Conservation (phyloP, 1,140 invertebrate genomes). For the Episyrphus balteatus region DNA sequence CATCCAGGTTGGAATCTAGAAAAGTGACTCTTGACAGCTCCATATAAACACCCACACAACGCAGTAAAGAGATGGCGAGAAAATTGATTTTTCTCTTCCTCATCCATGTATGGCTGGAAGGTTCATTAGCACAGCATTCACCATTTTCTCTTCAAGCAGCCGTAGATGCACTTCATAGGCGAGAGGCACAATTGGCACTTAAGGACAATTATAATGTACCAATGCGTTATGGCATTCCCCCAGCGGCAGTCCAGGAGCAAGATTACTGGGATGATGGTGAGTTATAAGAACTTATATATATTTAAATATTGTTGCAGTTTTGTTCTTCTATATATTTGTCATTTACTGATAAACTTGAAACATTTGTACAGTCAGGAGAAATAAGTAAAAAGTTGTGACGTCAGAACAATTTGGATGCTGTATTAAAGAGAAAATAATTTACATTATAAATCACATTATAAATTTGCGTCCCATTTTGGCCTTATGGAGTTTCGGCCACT, state of each 20-base stretch:
- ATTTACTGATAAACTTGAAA: too few relatives aligned
- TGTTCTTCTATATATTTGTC: too few relatives aligned
- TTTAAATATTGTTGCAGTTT: too few relatives aligned
- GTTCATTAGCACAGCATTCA: conserved; percentile 15
- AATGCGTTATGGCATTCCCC: conserved; percentile 11
- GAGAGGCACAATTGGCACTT: conserved; percentile 19
- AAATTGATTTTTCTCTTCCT: not conserved
- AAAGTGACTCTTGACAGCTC: too few relatives aligned
- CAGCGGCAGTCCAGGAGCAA: conserved; percentile 8
- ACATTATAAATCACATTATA: too few relatives aligned
- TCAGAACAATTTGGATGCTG: too few relatives aligned
- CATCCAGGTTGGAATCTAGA: too few relatives aligned
- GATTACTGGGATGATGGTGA: conserved; percentile 35
- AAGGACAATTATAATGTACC: conserved; percentile 31
- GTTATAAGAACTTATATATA: not conserved
- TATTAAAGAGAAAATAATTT: too few relatives aligned
- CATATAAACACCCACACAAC: not conserved
- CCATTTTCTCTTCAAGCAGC: conserved; percentile 32
- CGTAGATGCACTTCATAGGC: conserved; percentile 31
- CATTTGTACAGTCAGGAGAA: too few relatives aligned
- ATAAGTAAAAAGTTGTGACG: too few relatives aligned
- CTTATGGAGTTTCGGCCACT: too few relatives aligned
- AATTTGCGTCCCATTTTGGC: too few relatives aligned
- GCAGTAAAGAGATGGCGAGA: not conserved
- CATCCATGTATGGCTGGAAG: not conserved